phyloP scores from a whole-genome alignment of 1,140 invertebrate genomes.

The Drosophila dunni region DNA sequence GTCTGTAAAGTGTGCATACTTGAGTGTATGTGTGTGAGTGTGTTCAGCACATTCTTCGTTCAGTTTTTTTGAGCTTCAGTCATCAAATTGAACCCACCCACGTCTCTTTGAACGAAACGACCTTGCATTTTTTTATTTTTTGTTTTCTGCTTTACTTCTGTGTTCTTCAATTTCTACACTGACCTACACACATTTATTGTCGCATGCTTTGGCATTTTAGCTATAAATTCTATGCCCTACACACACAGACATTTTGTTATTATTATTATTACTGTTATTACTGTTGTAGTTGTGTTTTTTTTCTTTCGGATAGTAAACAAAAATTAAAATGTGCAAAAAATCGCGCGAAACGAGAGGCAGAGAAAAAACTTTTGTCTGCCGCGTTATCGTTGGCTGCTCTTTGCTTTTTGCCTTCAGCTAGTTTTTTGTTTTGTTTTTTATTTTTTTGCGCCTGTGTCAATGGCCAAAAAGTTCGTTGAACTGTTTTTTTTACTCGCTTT shows the following conservation, averaged over 20 bases:
- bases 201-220: slow-evolving; percentile 31
- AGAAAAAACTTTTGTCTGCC: slow-evolving; percentile 31
- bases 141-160: neutral
- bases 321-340: slow-evolving; percentile 47
- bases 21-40: neutral
- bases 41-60: slow-evolving; percentile 33
- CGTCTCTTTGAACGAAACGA: slow-evolving; percentile 41
- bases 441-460: slow-evolving; percentile 53
- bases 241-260: slow-evolving; percentile 13
- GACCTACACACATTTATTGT: slow-evolving; percentile 57
- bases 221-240: slow-evolving; percentile 42
- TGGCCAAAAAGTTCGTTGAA: slow-evolving; percentile 77
- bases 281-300: neutral
- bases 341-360: slow-evolving; percentile 15
- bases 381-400: slow-evolving; percentile 66
- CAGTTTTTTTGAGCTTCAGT: slow-evolving; percentile 17
- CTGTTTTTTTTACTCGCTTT: slow-evolving; percentile 55
- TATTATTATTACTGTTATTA: slow-evolving; percentile 35
- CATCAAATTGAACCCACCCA: slow-evolving; percentile 37
- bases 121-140: slow-evolving; percentile 45
- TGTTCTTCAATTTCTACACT: slow-evolving; percentile 46
- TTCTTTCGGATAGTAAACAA: slow-evolving; percentile 46
- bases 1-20: neutral
- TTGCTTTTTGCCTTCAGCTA: slow-evolving; percentile 60
- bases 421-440: slow-evolving; percentile 60